Evolutionary conservation across 1,140 invertebrate species (phyloP).

Genomic region (Samia ricini): DNA sequence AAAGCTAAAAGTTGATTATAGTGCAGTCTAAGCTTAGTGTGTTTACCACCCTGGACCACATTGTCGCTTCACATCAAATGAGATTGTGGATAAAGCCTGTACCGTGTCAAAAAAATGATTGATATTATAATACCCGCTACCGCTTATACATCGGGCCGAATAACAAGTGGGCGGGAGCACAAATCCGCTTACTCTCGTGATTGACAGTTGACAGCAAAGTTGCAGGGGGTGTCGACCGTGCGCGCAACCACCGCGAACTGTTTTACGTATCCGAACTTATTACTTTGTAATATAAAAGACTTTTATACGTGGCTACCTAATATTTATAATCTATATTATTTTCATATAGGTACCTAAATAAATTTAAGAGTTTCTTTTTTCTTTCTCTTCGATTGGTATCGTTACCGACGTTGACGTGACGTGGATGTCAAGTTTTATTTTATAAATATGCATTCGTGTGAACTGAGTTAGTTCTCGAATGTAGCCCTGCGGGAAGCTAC

Average conservation of each 20-base stretch:
- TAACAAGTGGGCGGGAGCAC: slow-evolving; percentile 17
- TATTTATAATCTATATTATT: neutral
- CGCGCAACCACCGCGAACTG: neutral
- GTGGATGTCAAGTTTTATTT: no score
- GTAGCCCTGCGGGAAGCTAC: no score
- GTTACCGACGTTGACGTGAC: no score
- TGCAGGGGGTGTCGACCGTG: slow-evolving; percentile 22
- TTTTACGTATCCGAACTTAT: slow-evolving; percentile 2
- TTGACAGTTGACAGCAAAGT: slow-evolving; percentile 56
- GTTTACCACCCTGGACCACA: no score
- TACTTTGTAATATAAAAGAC: neutral
- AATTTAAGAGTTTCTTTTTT: neutral
- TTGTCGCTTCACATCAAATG: no score
- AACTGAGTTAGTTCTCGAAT: no score
- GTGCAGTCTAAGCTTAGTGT: no score
- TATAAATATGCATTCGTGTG: no score
- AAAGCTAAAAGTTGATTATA: no score
- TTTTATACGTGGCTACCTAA: neutral
- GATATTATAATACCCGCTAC: neutral
- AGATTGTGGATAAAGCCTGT: no score
- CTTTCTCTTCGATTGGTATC: no score
- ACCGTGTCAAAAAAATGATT: no score
- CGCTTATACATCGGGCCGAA: slow-evolving; percentile 5
- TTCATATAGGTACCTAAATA: neutral
- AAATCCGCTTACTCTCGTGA: slow-evolving; percentile 49